These are phyloP conservation scores for Galemys pyrenaicus DNA, from an alignment of 2,113 vertebrate species.

Conservation along the genomic window DNA sequence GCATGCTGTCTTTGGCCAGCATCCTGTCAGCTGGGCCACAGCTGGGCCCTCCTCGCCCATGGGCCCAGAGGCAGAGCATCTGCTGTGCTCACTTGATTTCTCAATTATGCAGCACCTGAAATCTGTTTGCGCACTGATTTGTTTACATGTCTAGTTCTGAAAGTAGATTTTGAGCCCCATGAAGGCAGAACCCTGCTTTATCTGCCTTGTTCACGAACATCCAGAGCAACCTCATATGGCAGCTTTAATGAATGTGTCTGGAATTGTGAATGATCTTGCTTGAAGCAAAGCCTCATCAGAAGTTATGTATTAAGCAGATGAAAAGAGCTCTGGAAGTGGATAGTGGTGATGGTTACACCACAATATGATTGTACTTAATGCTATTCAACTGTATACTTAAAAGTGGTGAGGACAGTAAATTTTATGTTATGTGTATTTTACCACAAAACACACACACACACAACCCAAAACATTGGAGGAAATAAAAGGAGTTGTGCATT, in stretches of 20 bases:
- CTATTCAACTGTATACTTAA: background rate
- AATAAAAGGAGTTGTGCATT: background rate
- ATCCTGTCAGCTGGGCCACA: background rate
- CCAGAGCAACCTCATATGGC: background rate
- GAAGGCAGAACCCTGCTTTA: background rate
- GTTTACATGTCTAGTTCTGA: background rate
- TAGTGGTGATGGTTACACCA: background rate
- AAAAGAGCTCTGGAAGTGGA: background rate
- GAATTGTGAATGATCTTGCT: background rate
- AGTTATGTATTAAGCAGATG: background rate
- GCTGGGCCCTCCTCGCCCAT: background rate
- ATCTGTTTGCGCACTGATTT: background rate
- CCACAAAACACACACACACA: too few relatives aligned
- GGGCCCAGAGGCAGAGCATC: background rate
- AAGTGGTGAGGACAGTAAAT: background rate
- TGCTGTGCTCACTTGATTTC: background rate
- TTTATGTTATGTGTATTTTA: background rate
- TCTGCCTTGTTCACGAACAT: background rate
- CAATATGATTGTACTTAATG: background rate
- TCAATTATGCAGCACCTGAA: background rate
- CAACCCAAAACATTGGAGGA: background rate
- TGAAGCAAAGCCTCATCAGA: background rate
- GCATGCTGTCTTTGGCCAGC: background rate
- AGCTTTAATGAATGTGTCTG: background rate
- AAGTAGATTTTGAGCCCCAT: background rate